Evolutionary conservation across 2,888 invertebrate genomes (phyloP), one percentile per base, ranked within the genome.

Genomic region (Apamea epomidion): DNA sequence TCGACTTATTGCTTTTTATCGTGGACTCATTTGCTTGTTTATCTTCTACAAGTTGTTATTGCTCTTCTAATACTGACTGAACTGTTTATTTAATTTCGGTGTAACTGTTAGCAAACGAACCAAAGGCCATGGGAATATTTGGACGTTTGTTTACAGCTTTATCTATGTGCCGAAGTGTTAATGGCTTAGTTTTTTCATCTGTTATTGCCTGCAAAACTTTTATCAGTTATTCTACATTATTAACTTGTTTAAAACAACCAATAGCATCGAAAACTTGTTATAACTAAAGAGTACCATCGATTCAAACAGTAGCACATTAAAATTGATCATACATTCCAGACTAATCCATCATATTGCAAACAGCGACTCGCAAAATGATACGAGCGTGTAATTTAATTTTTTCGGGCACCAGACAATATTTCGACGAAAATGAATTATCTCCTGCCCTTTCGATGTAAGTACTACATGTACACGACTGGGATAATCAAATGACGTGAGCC

Each of bases 1-100:
- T 93, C 91, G 91, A 92, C 93, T 93, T 94, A 95, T 94, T 93
- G 94, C 93, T 95, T 95, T 95, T 94, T 95, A 95, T 93, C 91
- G 92, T 87, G 90, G 92, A 93, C 92, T 91, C 91, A 90, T 92
- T 92, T 91, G 92, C 91, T 94, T 95, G 93, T 95, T 95, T 95
- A 94, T 93, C 88, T 91, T 92, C 90, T 91, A 91, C 88, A 88
- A 91, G 90, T 88, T 91, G 91, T 93, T 94, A 93, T 93, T 93
- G 92, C 93, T 90, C 90, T 90, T 88, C 93, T 93, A 93, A 92
- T 91, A 91, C 91, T 87, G 84, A 88, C 80, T 90, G 86, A 90
- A 85, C 67, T 93, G 93, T 94, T 94, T 94, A 92, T 93, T 93
- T 93, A 84, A 91, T 85, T 89, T 88, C 80, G 82, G 82, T 90